Conservation (phyloP, 1,140 invertebrate genomes). For the Eueides isabella region DNA sequence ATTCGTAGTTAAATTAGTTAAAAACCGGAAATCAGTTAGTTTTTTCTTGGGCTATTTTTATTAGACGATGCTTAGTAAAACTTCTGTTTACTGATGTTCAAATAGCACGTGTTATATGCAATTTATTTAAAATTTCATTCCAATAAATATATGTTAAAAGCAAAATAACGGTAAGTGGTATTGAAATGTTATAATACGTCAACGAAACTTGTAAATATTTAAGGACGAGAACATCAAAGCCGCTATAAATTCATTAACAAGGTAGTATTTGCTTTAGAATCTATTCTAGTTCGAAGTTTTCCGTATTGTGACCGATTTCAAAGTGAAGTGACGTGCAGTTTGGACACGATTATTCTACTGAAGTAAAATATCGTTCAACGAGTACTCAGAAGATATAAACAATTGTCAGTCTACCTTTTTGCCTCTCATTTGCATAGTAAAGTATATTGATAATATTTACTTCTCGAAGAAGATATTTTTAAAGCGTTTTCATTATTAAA, state of each 20-base stretch:
- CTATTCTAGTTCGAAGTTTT: constrained; percentile 60
- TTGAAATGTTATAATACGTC: constrained; percentile 14
- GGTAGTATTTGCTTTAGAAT: constrained; percentile 44
- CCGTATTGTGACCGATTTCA: constrained; percentile 63
- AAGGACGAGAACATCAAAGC: constrained; percentile 34
- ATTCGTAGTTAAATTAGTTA: neutral
- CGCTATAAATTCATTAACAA: constrained; percentile 34
- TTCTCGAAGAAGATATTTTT: neutral
- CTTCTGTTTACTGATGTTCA: constrained; percentile 9
- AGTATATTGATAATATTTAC: constrained; percentile 2
- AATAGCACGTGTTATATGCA: constrained; percentile 2
- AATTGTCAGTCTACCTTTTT: constrained; percentile 45
- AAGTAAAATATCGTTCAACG: constrained; percentile 50
- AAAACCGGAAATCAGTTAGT: neutral
- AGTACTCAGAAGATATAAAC: constrained; percentile 63
- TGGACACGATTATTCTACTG: constrained; percentile 47
- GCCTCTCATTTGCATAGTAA: neutral
- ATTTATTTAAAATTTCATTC: constrained; percentile 7
- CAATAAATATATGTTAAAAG: constrained; percentile 11
- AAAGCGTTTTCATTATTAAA: too few species aligned
- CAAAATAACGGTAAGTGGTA: constrained; percentile 20
- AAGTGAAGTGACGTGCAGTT: constrained; percentile 62
- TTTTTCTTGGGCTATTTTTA: neutral
- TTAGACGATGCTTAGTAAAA: neutral
- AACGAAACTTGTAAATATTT: constrained; percentile 29